Evolutionary conservation across 23 tunicate species (phyloP).

Genomic region (Trididemnum miniatum): DNA sequence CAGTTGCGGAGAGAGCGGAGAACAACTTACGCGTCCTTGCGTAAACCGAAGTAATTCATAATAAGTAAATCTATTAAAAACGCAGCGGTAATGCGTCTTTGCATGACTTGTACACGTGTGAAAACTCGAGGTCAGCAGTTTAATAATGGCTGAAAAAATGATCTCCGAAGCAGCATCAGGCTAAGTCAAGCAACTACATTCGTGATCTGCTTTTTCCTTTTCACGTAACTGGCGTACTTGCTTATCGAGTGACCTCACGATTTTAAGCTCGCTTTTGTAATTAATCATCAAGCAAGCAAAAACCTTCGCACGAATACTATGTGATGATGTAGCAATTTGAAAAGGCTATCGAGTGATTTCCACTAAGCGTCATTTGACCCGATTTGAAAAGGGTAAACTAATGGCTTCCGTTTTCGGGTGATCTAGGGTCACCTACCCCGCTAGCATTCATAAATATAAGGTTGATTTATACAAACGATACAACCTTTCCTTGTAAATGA

Average conservation of each 20-base stretch:
- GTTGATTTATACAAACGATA: background rate
- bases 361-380: background rate
- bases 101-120: conserved; percentile 21
- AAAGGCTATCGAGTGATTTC: background rate
- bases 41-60: background rate
- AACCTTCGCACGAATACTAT: conserved; percentile 11
- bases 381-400: conserved; percentile 16
- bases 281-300: background rate
- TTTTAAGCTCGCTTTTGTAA: background rate
- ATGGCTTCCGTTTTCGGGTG: background rate
- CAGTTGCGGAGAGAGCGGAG: background rate
- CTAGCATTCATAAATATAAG: conserved; percentile 7
- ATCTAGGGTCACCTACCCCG: background rate
- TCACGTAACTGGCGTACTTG: conserved; percentile 23
- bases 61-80: too few species aligned
- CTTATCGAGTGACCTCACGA: conserved; percentile 20
- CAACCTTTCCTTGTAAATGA: conserved; percentile 4
- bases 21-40: background rate
- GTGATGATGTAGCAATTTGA: conserved; percentile 6
- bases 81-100: background rate
- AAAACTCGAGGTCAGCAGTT: background rate
- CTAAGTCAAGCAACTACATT: background rate
- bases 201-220: conserved; percentile 21
- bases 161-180: background rate
- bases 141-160: background rate